These are phyloP conservation scores for Carlito syrichta DNA, from an alignment of 2,113 vertebrate species.

Conservation along the genomic window DNA sequence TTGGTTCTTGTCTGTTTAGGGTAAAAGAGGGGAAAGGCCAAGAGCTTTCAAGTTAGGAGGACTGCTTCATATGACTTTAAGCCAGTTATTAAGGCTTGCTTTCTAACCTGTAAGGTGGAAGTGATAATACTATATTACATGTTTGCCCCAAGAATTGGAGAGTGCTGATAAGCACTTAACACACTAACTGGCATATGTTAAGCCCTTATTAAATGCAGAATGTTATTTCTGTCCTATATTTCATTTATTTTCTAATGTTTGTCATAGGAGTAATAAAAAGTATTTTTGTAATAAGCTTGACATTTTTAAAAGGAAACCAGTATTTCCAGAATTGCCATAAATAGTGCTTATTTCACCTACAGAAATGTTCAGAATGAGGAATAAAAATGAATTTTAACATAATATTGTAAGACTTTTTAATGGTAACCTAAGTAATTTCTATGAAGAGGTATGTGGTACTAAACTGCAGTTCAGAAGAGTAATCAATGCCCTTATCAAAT, in stretches of 20 bases:
- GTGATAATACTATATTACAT: not conserved
- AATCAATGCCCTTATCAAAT: not conserved
- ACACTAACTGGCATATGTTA: not conserved
- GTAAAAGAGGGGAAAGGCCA: not conserved
- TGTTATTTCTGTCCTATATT: not conserved
- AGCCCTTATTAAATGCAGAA: not conserved
- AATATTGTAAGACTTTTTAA: not conserved
- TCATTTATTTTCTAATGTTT: not conserved
- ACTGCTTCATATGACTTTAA: not conserved
- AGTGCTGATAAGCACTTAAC: not conserved
- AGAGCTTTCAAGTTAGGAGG: not conserved
- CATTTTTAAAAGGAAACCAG: not conserved
- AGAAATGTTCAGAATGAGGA: not conserved
- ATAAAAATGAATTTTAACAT: not conserved
- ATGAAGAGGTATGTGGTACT: not conserved
- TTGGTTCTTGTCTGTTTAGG: not conserved
- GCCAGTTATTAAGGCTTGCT: not conserved
- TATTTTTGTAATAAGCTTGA: not conserved
- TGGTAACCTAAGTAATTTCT: not conserved
- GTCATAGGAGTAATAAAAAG: not conserved
- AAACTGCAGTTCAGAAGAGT: not conserved
- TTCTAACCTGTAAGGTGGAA: not conserved
- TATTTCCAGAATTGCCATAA: not conserved
- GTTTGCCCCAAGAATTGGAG: not conserved
- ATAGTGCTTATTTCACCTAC: not conserved